Evolutionary conservation across 2,888 invertebrate species (phyloP).

Genomic region (Empis stercorea): DNA sequence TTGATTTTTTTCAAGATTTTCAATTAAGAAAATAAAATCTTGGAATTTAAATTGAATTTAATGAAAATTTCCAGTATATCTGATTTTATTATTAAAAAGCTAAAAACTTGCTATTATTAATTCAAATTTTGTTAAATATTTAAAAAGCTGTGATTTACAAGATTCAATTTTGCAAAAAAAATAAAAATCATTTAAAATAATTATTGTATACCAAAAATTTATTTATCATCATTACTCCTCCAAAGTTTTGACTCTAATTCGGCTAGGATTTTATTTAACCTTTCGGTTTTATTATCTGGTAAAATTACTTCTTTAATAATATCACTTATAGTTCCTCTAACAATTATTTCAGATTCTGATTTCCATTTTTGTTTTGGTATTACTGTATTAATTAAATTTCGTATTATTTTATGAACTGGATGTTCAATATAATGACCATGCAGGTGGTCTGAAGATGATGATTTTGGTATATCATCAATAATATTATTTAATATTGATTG

Average conservation of each 20-base stretch:
- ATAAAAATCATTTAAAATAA: no score
- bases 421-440: slow-evolving; percentile 5
- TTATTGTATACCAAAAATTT: neutral
- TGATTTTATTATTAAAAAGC: no score
- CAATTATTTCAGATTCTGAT: slow-evolving; percentile 19
- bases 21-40: no score
- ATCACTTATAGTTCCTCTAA: slow-evolving; percentile 17
- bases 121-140: no score
- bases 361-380: slow-evolving; percentile 27
- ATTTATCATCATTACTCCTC: no score
- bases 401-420: slow-evolving; percentile 22
- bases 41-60: no score
- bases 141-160: no score
- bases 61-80: no score
- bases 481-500: no score
- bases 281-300: neutral
- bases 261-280: neutral
- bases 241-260: neutral
- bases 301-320: slow-evolving; percentile 20
- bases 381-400: slow-evolving; percentile 23
- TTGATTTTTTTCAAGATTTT: no score
- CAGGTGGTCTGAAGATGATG: slow-evolving; percentile 4
- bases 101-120: no score
- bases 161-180: no score
- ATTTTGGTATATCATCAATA: neutral